These are phyloP conservation scores for Gambusia holbrooki DNA, from an alignment of 2,113 vertebrate species.

Conservation along the genomic window DNA sequence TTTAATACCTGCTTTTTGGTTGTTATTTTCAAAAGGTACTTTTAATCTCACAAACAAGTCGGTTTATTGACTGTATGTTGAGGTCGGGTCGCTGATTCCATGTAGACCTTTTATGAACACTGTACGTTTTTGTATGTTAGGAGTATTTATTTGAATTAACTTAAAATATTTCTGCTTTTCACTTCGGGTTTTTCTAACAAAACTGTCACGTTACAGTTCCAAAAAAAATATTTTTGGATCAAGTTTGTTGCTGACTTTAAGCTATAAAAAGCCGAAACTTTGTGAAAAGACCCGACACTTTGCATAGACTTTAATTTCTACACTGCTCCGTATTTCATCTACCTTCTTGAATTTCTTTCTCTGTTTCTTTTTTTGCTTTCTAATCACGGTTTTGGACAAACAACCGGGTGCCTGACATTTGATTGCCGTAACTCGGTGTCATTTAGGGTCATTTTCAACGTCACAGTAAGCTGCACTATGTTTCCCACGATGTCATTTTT, in stretches of 20 bases:
- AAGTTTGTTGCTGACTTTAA: neutral
- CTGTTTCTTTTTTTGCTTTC: conserved; percentile 15
- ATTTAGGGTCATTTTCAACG: no score
- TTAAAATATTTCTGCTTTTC: neutral
- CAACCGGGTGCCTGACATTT: conserved; percentile 39
- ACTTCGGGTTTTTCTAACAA: neutral
- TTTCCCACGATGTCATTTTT: no score
- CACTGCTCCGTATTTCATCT: conserved; percentile 28
- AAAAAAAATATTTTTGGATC: neutral
- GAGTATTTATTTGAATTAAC: neutral
- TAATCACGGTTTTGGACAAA: neutral
- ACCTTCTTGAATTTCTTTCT: conserved; percentile 5
- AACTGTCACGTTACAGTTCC: neutral
- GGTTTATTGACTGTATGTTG: no score
- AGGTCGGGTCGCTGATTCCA: neutral
- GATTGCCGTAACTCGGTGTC: conserved; percentile 5
- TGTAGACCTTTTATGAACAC: neutral
- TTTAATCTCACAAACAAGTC: no score
- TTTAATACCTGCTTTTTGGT: no score
- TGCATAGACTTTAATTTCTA: neutral
- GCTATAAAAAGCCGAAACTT: no score
- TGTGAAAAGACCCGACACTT: no score
- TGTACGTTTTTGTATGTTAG: no score
- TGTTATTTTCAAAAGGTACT: no score
- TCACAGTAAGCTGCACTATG: no score